phyloP scores from a whole-genome alignment of 2,888 invertebrate species.

The Parnassius glacialis region DNA sequence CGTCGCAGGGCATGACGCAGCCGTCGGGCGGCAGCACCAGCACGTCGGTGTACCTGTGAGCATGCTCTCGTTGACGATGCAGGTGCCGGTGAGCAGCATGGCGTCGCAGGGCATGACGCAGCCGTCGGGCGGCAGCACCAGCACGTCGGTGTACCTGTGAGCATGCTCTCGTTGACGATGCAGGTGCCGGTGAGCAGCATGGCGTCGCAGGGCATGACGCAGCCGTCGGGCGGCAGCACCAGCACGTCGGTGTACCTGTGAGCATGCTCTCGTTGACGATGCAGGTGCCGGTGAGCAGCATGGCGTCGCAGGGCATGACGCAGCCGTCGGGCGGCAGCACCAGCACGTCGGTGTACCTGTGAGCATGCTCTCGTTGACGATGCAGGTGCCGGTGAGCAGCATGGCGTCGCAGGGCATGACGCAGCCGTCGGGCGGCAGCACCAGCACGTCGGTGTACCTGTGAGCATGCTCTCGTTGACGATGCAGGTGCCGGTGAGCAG shows the following conservation, averaged over 20 bases:
- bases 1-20: constrained; percentile 90
- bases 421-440: constrained; percentile 89
- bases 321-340: constrained; percentile 90
- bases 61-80: constrained; percentile 97
- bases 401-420: constrained; percentile 92
- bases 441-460: constrained; percentile 89
- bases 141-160: constrained; percentile 90
- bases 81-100: constrained; percentile 90
- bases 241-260: constrained; percentile 90
- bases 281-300: constrained; percentile 91
- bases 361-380: constrained; percentile 97
- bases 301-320: constrained; percentile 90
- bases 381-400: constrained; percentile 91
- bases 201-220: constrained; percentile 91
- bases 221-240: constrained; percentile 89
- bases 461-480: constrained; percentile 97
- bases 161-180: constrained; percentile 96
- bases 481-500: constrained; percentile 93
- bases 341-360: constrained; percentile 90
- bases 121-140: constrained; percentile 89
- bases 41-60: constrained; percentile 90
- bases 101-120: constrained; percentile 92
- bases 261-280: constrained; percentile 97
- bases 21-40: constrained; percentile 90
- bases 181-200: constrained; percentile 92